Percentiles rank a stretch among this genome's conserved stretches.
Conservation (phyloP, 2,888 invertebrate species). For the Leucophora obtusa region DNA sequence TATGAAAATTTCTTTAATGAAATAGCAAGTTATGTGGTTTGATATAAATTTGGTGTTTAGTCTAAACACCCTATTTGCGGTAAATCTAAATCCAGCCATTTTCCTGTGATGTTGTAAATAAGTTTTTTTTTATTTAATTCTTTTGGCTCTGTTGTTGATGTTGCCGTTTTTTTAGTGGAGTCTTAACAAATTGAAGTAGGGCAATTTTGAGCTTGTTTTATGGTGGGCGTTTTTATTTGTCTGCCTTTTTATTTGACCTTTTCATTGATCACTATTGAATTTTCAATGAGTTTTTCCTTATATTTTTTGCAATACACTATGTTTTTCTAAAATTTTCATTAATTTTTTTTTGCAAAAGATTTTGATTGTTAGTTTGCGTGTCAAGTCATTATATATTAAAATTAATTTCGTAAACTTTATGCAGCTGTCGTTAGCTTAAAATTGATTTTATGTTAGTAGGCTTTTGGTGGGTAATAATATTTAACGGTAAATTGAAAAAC, state of each 20-base stretch:
- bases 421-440: conserved; percentile 40
- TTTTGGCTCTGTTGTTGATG: background rate
- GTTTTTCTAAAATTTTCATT: conserved; percentile 16
- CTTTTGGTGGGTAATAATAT: conserved; percentile 31
- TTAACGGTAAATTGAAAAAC: conserved; percentile 22
- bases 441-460: conserved; percentile 30
- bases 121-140: background rate
- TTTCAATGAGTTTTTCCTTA: conserved; percentile 33
- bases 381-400: conserved; percentile 56
- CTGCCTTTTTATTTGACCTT: conserved; percentile 54
- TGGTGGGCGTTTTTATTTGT: conserved; percentile 60
- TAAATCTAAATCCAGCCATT: background rate
- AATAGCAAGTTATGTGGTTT: too few relatives aligned
- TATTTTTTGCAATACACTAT: background rate
- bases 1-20: too few relatives aligned
- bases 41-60: background rate
- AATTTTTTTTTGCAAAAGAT: conserved; percentile 10
- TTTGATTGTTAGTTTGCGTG: conserved; percentile 58
- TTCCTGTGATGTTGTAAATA: background rate
- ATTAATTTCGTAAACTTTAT: conserved; percentile 46
- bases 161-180: conserved; percentile 3
- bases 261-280: conserved; percentile 45
- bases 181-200: conserved; percentile 60
- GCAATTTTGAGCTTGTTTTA: conserved; percentile 41
- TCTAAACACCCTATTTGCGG: background rate